A percentile compares a stretch with the other conserved stretches of the same genome.
These are phyloP conservation scores for Lepidostoma basale DNA, from an alignment of 1,140 invertebrate species.

Conservation along the genomic window DNA sequence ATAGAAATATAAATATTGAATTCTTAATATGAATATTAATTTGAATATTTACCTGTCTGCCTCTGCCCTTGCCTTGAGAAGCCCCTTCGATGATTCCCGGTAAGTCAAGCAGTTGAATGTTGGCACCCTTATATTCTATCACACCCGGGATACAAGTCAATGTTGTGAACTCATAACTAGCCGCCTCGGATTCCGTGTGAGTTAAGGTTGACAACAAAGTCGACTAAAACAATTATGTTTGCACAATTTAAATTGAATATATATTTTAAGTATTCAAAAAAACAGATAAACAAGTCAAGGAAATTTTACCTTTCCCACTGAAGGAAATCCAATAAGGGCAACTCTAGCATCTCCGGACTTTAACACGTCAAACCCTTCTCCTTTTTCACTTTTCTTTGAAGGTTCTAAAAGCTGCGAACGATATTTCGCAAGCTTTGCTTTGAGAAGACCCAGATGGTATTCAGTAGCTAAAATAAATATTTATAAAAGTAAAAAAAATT, in stretches of 20 bases:
- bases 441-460: constrained; percentile 97
- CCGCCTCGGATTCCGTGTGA: constrained; percentile 93
- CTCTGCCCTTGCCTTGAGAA: constrained; percentile 89
- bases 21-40: too few species aligned
- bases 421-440: constrained; percentile 99
- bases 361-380: constrained; percentile 99
- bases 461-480: constrained; percentile 83
- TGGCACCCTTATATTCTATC: constrained; percentile 97
- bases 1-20: too few species aligned
- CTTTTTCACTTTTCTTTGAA: constrained; percentile 93
- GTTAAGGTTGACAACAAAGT: constrained; percentile 92
- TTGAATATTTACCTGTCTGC: constrained; percentile 72
- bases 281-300: too few species aligned
- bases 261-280: not conserved
- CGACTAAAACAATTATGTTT: constrained; percentile 65
- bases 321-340: constrained; percentile 97
- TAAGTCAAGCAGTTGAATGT: constrained; percentile 97
- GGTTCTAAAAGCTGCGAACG: constrained; percentile 94
- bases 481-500: not conserved
- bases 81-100: constrained; percentile 98
- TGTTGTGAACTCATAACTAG: constrained; percentile 99
- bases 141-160: constrained; percentile 99
- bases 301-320: constrained; percentile 61
- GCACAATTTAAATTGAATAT: not conserved
- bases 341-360: constrained; percentile 99